Evolutionary conservation across 1,140 invertebrate species (phyloP), one percentile per base, ranked within the genome.

Genomic region (Procambarus clarkii): DNA sequence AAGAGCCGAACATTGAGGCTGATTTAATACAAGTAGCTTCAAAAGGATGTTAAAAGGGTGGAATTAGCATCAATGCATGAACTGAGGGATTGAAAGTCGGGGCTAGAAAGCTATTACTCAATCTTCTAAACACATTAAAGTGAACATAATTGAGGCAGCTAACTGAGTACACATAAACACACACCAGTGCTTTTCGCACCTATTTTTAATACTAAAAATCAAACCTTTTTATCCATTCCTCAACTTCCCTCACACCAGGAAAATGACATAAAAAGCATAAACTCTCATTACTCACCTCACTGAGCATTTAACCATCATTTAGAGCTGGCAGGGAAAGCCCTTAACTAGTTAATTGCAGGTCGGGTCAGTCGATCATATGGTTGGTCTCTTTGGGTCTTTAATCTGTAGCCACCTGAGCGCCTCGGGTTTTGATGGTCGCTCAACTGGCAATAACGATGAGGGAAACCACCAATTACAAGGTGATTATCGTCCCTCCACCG

Each of bases 381-480:
- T 74, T 24, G 69, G 24, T 9, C 13, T 74, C 13, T 24, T n/a
- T 5, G 11, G 5, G n/a, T 34, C 69, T 74, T 74, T 74, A 74
- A 74, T 24, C 69, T 15, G 13, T 74, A 34, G 11, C 18, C 69
- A 74, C n/a, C 3, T 74, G 13, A 24, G 2, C n/a, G 69, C 21
- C 69, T 74, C n/a, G 24, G 7, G 69, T 4, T 74, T 74, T 74
- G 69, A 74, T 74, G n/a, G 18, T 21, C 69, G 18, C 69, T 74
- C n/a, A 34, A 74, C 69, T 74, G 69, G 69, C 69, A 74, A 24
- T 74, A 74, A 74, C 69, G 69, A 74, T 74, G 24, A 24, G 69
- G 69, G 69, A 74, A 74, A 74, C 69, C 69, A 21, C 69, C 69
- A 74, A 74, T 74, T 74, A 74, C 69, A 24, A 4, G 69, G 24